These are phyloP conservation scores for Sphecodes monilicornis DNA, from an alignment of 2,888 invertebrate genomes.

Conservation along the genomic window DNA sequence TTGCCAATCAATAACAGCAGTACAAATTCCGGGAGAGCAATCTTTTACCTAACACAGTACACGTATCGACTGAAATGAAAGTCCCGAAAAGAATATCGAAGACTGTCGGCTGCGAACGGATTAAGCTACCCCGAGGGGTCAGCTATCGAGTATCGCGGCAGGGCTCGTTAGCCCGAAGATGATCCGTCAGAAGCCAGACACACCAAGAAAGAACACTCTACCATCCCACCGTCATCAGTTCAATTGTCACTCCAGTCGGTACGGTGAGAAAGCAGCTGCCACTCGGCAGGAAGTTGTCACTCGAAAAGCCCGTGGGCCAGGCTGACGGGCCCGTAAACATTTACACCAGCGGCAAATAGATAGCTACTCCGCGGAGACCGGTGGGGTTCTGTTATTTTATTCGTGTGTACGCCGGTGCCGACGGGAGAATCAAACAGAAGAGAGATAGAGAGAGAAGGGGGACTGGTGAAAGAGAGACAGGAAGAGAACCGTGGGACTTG, in stretches of 20 bases:
- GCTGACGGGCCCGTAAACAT: constrained; percentile 66
- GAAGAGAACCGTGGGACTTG: constrained; percentile 70
- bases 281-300: constrained; percentile 69
- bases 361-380: constrained; percentile 51
- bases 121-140: background rate
- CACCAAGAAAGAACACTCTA: constrained; percentile 8
- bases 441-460: background rate
- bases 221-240: constrained; percentile 60
- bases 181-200: background rate
- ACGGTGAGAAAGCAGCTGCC: constrained; percentile 67
- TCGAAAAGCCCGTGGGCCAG: constrained; percentile 66
- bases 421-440: constrained; percentile 41
- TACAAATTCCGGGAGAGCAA: too few relatives aligned
- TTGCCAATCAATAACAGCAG: too few relatives aligned
- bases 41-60: background rate
- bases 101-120: background rate
- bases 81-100: background rate
- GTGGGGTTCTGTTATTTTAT: constrained; percentile 57
- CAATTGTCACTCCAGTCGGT: constrained; percentile 58
- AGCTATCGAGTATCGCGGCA: background rate
- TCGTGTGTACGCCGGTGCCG: constrained; percentile 37
- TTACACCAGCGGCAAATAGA: constrained; percentile 63
- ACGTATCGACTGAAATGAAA: background rate
- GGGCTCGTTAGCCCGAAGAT: constrained; percentile 6
- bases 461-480: background rate